phyloP scores from a whole-genome alignment of 2,797 vertebrate species.

The Ceyx erithaca region DNA sequence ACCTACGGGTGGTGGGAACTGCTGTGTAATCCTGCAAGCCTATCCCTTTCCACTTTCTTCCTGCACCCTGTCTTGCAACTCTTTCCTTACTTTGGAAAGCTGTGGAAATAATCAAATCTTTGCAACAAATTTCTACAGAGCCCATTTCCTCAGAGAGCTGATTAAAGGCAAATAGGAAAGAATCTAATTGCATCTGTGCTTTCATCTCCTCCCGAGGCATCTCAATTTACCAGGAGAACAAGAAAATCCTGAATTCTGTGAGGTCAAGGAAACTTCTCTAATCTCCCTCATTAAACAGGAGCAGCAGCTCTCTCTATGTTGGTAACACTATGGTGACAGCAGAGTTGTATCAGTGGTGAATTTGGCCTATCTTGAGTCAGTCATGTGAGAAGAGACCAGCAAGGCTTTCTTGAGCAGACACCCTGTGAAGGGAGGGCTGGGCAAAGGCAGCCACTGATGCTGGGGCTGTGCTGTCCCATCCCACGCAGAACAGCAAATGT shows the following conservation, averaged over 20 bases:
- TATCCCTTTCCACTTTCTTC: background rate
- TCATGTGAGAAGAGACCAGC: background rate
- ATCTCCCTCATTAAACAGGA: background rate
- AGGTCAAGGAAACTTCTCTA: background rate
- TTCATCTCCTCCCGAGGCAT: background rate
- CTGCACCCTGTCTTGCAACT: background rate
- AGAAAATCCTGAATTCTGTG: background rate
- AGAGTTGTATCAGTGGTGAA: background rate
- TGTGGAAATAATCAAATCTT: background rate
- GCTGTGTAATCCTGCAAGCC: background rate
- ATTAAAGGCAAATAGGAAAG: background rate
- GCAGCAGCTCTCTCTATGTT: background rate
- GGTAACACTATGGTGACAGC: background rate
- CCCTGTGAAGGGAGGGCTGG: background rate
- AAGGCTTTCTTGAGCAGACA: background rate
- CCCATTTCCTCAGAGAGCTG: background rate
- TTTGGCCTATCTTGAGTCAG: background rate
- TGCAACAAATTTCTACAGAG: background rate
- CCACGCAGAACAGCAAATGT: fast-evolving
- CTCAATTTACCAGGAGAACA: background rate
- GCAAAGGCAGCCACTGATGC: background rate
- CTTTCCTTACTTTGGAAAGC: background rate
- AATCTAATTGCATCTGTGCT: background rate
- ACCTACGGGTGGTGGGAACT: background rate
- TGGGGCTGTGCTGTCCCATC: fast-evolving